phyloP scores from a whole-genome alignment of 1,140 invertebrate genomes.

The Drosophila arawakana region DNA sequence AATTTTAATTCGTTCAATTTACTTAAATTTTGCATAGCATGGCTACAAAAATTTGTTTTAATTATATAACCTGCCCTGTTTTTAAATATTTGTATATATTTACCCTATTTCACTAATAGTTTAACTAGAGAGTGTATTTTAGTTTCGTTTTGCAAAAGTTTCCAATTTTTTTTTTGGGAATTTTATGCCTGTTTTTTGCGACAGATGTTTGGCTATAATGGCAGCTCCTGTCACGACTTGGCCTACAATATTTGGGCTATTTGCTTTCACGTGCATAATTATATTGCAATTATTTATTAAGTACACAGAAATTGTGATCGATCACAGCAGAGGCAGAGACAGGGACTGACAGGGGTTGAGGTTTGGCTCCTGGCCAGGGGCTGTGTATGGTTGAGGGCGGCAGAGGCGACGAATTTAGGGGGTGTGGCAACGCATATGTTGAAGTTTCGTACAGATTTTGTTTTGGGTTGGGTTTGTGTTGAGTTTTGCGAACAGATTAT shows the following conservation, averaged over 20 bases:
- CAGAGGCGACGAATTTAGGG: neutral
- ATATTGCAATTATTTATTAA: slow-evolving; percentile 83
- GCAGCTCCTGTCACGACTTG: slow-evolving; percentile 40
- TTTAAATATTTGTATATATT: too few species aligned
- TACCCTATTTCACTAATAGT: too few species aligned
- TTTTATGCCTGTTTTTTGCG: slow-evolving; percentile 59
- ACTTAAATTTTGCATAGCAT: too few species aligned
- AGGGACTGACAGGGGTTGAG: neutral
- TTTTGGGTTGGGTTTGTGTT: slow-evolving; percentile 5
- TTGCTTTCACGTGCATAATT: slow-evolving; percentile 71
- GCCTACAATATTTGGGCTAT: slow-evolving; percentile 63
- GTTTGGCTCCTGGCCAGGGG: slow-evolving; percentile 8
- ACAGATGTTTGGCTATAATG: slow-evolving; percentile 70
- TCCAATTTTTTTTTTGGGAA: slow-evolving; percentile 12
- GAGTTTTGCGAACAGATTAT: slow-evolving; percentile 61
- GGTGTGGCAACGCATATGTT: slow-evolving; percentile 45
- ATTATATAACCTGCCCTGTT: too few species aligned
- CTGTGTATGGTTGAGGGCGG: slow-evolving; percentile 1
- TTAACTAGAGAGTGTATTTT: slow-evolving; percentile 29
- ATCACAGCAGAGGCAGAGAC: slow-evolving; percentile 39
- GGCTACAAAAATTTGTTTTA: too few species aligned
- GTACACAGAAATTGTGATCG: slow-evolving; percentile 78
- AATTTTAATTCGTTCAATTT: too few species aligned
- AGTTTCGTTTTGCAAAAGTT: slow-evolving; percentile 4
- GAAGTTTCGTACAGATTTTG: slow-evolving; percentile 21